These are phyloP conservation scores for Lytechinus variegatus DNA, from an alignment of 35 echinoderm and acorn worm species.

Conservation along the genomic window DNA sequence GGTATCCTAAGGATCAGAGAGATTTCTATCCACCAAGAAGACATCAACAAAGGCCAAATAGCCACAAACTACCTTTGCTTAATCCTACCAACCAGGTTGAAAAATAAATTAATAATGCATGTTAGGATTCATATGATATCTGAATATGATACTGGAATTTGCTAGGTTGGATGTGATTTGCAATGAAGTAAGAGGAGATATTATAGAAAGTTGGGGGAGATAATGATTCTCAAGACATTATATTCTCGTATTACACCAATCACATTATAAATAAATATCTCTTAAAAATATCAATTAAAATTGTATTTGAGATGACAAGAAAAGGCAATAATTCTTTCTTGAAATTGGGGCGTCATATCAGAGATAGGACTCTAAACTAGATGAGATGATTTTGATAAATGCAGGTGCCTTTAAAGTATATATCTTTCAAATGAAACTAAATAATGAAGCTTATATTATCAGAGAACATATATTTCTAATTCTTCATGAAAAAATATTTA, in stretches of 20 bases:
- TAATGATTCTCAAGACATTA: not conserved
- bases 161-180: not conserved
- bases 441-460: no score
- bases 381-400: no score
- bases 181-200: no score
- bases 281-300: no score
- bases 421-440: no score
- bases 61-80: constrained; percentile 27
- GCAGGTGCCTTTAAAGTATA: no score
- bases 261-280: no score
- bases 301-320: no score
- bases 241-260: not conserved
- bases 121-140: not conserved
- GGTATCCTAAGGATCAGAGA: constrained; percentile 73
- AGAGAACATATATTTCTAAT: not conserved
- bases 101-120: not conserved
- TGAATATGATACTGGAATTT: not conserved
- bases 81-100: not conserved
- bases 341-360: no score
- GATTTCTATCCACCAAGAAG: constrained; percentile 79
- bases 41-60: constrained; percentile 76
- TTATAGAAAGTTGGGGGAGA: no score
- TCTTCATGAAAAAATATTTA: not conserved
- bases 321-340: no score
- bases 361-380: no score